These are phyloP conservation scores for Rhamphomyia laevipes DNA, from an alignment of 2,888 invertebrate genomes.

Conservation along the genomic window DNA sequence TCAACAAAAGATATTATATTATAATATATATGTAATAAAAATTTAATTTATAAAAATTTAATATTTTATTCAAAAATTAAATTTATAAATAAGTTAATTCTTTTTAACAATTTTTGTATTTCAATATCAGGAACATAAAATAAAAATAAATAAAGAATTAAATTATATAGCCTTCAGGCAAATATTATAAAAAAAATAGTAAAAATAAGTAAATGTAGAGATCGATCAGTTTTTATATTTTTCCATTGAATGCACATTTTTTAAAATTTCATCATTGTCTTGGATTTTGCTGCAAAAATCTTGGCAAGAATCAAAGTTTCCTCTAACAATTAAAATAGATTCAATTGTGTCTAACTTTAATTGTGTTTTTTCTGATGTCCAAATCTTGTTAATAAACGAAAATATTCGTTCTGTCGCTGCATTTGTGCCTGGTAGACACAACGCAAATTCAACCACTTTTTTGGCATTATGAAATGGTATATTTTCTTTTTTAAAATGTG, in stretches of 20 bases:
- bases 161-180: too few relatives aligned
- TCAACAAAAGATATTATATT: too few relatives aligned
- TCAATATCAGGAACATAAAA: too few relatives aligned
- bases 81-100: too few relatives aligned
- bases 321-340: slow-evolving; percentile 1
- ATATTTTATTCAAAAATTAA: too few relatives aligned
- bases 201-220: too few relatives aligned
- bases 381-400: slow-evolving; percentile 7
- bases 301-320: background rate
- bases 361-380: slow-evolving; percentile 7
- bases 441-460: slow-evolving; percentile 4
- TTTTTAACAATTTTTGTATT: too few relatives aligned
- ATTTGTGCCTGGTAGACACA: slow-evolving; percentile 7
- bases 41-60: too few relatives aligned
- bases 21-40: too few relatives aligned
- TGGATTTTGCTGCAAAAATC: background rate
- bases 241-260: background rate
- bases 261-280: background rate
- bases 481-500: background rate
- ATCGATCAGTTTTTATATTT: background rate
- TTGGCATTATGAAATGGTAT: background rate
- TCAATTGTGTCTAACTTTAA: slow-evolving; percentile 1
- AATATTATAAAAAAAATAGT: too few relatives aligned
- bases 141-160: too few relatives aligned
- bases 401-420: slow-evolving; percentile 9